These are phyloP conservation scores for Rhagoletis zephyria DNA, from an alignment of 1,140 invertebrate genomes.

Conservation along the genomic window DNA sequence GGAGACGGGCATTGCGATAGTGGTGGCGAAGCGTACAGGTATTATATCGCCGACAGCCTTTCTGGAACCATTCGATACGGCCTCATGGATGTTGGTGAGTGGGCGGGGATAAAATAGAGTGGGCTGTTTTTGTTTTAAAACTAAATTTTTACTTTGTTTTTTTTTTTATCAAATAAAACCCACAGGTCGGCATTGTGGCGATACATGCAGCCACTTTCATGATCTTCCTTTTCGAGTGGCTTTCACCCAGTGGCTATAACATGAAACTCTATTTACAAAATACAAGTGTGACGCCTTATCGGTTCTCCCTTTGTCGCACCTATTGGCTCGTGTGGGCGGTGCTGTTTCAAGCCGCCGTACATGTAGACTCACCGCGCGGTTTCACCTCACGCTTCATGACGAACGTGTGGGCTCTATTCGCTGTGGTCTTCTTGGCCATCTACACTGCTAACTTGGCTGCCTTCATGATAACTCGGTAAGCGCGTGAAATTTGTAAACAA, in stretches of 20 bases:
- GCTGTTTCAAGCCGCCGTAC: constrained; percentile 95
- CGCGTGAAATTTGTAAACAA: neutral
- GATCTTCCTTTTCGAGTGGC: constrained; percentile 98
- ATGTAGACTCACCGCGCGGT: constrained; percentile 94
- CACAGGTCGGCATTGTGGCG: constrained; percentile 89
- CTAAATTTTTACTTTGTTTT: neutral
- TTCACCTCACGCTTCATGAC: constrained; percentile 96
- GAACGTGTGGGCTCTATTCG: constrained; percentile 98
- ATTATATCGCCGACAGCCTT: constrained; percentile 99
- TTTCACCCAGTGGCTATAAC: constrained; percentile 93
- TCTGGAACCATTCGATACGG: constrained; percentile 97
- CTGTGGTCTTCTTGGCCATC: constrained; percentile 93
- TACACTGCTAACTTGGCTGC: constrained; percentile 98
- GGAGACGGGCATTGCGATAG: constrained; percentile 97
- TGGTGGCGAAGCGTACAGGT: constrained; percentile 96
- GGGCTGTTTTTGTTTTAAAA: neutral
- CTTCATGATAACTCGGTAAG: constrained; percentile 94
- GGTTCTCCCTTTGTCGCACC: constrained; percentile 95
- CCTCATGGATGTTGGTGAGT: constrained; percentile 93
- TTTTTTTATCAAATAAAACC: neutral
- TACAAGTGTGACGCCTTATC: constrained; percentile 81
- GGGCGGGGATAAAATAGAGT: too few species aligned
- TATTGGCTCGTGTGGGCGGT: constrained; percentile 99
- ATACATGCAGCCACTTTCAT: constrained; percentile 97
- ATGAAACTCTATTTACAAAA: constrained; percentile 84